Evolutionary conservation across 2,113 vertebrate species (phyloP).

Genomic region (Channa maculata): DNA sequence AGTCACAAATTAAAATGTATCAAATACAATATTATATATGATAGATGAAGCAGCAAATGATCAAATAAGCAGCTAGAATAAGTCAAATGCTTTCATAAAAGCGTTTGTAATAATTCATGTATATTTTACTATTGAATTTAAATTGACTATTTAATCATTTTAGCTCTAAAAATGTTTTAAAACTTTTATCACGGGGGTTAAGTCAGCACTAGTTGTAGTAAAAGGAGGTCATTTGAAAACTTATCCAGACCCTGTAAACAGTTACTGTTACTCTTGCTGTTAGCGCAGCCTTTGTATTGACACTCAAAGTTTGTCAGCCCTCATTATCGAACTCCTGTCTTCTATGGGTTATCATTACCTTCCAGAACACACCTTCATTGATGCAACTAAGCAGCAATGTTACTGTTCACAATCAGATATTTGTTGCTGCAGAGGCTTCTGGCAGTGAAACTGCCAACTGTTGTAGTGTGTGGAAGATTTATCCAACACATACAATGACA

Average conservation of each 20-base stretch:
- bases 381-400: constrained; percentile 65
- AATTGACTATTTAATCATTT: background rate
- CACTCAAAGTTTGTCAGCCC: constrained; percentile 30
- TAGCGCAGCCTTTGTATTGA: too few species aligned
- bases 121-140: background rate
- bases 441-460: constrained; percentile 42
- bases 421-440: constrained; percentile 69
- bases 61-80: too few species aligned
- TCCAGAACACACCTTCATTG: constrained; percentile 77
- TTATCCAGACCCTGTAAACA: background rate
- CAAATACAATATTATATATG: background rate
- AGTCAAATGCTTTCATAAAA: too few species aligned
- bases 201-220: background rate
- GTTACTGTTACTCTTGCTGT: constrained; percentile 43
- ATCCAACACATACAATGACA: constrained; percentile 58
- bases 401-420: constrained; percentile 72
- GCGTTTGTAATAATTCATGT: too few species aligned
- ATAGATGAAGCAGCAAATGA: background rate
- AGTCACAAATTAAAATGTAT: too few species aligned
- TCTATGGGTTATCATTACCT: constrained; percentile 73
- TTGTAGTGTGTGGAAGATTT: constrained; percentile 63
- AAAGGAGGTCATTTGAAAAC: constrained; percentile 6
- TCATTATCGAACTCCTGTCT: constrained; percentile 61
- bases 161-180: background rate
- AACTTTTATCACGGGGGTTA: background rate